Conservation (phyloP, 2,797 vertebrate species). For the Passerculus sandwichensis region DNA sequence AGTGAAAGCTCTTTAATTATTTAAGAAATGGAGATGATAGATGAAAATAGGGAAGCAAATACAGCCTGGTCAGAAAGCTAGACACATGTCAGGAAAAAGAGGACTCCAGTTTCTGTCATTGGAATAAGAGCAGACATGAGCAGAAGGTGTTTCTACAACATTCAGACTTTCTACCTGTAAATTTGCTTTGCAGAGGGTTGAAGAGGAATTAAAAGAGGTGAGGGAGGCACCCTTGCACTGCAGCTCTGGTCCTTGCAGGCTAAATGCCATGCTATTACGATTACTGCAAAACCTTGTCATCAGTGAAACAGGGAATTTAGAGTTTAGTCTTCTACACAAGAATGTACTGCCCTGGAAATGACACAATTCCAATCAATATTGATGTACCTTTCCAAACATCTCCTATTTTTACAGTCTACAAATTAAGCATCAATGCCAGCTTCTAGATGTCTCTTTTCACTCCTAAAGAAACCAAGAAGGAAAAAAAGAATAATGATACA, state of each 20-base stretch:
- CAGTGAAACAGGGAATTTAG: neutral
- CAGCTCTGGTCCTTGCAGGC: neutral
- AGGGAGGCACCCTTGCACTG: neutral
- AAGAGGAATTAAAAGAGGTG: neutral
- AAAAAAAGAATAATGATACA: neutral
- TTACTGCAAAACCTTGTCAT: neutral
- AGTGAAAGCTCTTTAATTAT: neutral
- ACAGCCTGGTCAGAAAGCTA: neutral
- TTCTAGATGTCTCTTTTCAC: neutral
- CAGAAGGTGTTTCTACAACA: neutral
- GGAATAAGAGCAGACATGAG: neutral
- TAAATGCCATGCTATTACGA: neutral
- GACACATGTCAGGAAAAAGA: neutral
- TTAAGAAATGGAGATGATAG: neutral
- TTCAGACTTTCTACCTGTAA: neutral
- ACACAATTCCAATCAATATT: neutral
- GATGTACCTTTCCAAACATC: neutral
- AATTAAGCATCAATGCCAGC: neutral
- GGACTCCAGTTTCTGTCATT: neutral
- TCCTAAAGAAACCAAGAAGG: neutral
- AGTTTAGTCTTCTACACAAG: neutral
- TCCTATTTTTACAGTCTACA: neutral
- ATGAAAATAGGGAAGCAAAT: neutral
- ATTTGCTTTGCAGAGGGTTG: neutral
- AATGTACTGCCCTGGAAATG: neutral